These are phyloP conservation scores for Pseudorhombus dupliciocellatus DNA, from an alignment of 2,113 vertebrate species.

Conservation along the genomic window DNA sequence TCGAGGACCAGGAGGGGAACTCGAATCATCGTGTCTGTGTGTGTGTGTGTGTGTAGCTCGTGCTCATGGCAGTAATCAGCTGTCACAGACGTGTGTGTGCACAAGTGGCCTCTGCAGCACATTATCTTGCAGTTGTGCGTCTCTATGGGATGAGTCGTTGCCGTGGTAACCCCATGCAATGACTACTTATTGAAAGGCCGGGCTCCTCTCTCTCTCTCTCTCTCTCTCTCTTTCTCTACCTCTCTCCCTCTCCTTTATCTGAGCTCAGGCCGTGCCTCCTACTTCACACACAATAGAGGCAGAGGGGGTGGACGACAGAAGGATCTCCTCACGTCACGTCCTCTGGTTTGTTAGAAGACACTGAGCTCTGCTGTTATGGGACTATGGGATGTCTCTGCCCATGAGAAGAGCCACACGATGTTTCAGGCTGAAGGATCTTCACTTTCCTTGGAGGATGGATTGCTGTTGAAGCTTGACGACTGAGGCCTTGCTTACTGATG, in stretches of 20 bases:
- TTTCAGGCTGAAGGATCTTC: not conserved
- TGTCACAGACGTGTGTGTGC: slow-evolving; percentile 12
- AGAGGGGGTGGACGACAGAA: slow-evolving; percentile 6
- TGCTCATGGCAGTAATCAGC: slow-evolving; percentile 8
- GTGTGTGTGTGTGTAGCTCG: not conserved
- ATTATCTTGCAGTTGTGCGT: slow-evolving; percentile 37
- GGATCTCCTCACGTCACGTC: slow-evolving; percentile 1
- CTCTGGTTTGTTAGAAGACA: slow-evolving; percentile 1
- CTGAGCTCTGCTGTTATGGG: slow-evolving; percentile 15
- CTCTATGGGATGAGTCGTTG: slow-evolving; percentile 33
- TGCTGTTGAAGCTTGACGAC: not conserved
- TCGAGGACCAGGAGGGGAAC: too few relatives aligned
- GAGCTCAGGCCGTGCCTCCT: slow-evolving; percentile 14
- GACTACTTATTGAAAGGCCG: slow-evolving; percentile 55
- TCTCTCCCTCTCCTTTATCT: slow-evolving; percentile 38
- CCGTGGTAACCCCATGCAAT: slow-evolving; percentile 76
- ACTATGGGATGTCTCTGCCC: slow-evolving; percentile 11
- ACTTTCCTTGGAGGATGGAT: slow-evolving; percentile 6
- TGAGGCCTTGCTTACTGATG: slow-evolving; percentile 1
- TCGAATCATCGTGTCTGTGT: too few relatives aligned
- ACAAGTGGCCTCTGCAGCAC: not conserved
- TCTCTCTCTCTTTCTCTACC: not conserved
- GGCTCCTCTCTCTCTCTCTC: slow-evolving; percentile 20
- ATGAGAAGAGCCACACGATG: slow-evolving; percentile 4
- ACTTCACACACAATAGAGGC: slow-evolving; percentile 6